phyloP scores from a whole-genome alignment of 2,113 vertebrate species.

The Pterophyllum scalare region DNA sequence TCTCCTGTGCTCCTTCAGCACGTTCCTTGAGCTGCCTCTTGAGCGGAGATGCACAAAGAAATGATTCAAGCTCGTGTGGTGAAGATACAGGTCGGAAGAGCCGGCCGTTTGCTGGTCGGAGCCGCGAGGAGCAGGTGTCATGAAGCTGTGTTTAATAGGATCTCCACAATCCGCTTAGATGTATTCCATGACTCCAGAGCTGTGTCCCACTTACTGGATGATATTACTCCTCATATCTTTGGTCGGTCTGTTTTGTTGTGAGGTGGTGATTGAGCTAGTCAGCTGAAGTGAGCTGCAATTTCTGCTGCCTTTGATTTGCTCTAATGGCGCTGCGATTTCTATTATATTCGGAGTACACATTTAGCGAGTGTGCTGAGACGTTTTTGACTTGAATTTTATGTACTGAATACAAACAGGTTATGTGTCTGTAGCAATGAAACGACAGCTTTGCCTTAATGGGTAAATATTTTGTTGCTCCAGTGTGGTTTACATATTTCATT shows the following conservation, averaged over 20 bases:
- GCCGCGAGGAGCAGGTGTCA: constrained; percentile 69
- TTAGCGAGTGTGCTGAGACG: neutral
- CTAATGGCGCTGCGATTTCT: constrained; percentile 11
- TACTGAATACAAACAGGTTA: constrained; percentile 19
- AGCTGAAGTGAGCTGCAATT: neutral
- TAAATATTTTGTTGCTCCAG: constrained; percentile 17
- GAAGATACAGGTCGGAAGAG: constrained; percentile 55
- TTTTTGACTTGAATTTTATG: neutral
- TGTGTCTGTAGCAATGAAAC: constrained; percentile 5
- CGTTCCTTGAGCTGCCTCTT: constrained; percentile 1
- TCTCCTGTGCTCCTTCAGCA: neutral
- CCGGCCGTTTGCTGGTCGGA: constrained; percentile 37
- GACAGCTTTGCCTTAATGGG: neutral
- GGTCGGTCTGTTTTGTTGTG: constrained; percentile 22
- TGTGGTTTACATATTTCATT: constrained; percentile 33
- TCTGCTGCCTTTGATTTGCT: constrained; percentile 21
- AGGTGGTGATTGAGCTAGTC: constrained; percentile 8
- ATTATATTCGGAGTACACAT: constrained; percentile 5
- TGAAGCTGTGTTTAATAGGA: constrained; percentile 77
- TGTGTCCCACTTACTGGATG: constrained; percentile 69
- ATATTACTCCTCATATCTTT: constrained; percentile 29
- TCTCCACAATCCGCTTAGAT: constrained; percentile 75
- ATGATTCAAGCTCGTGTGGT: neutral
- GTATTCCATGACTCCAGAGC: constrained; percentile 66
- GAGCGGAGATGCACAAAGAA: neutral